Conservation (phyloP, 2,888 invertebrate genomes). For the Platypus cylindrus region DNA sequence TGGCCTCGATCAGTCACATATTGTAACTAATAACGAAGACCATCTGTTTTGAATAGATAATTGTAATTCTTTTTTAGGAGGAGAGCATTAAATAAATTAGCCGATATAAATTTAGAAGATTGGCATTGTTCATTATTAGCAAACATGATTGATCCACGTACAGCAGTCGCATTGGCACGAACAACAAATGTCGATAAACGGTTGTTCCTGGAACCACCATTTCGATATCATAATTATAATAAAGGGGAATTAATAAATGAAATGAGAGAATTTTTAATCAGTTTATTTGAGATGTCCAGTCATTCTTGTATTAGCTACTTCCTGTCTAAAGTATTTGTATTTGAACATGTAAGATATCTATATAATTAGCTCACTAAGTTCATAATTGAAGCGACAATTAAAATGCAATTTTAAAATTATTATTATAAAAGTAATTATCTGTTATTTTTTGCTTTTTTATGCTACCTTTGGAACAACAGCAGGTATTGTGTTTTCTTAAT, state of each 20-base stretch:
- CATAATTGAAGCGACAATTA: too few relatives aligned
- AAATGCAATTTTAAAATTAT: too few relatives aligned
- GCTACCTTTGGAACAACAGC: conserved; percentile 3
- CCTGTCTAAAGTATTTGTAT: conserved; percentile 33
- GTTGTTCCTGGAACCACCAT: conserved; percentile 61
- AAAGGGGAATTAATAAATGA: conserved; percentile 30
- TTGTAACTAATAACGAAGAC: too few relatives aligned
- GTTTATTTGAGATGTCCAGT: conserved; percentile 31
- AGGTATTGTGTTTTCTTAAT: too few relatives aligned
- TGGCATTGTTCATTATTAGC: conserved; percentile 50
- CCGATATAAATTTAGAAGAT: conserved; percentile 45
- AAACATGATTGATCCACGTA: conserved; percentile 63
- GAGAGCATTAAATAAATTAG: conserved; percentile 52
- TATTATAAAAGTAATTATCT: too few relatives aligned
- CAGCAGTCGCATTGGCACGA: conserved; percentile 67
- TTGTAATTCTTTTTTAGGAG: conserved; percentile 10
- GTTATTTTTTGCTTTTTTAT: conserved; percentile 2
- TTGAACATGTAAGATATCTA: conserved; percentile 34
- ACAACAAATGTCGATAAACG: conserved; percentile 53
- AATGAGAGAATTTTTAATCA: conserved; percentile 34
- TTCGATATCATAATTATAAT: conserved; percentile 24
- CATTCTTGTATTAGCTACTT: conserved; percentile 40
- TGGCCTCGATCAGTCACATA: too few relatives aligned
- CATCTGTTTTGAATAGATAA: too few relatives aligned
- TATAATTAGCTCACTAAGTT: too few relatives aligned